phyloP scores from a whole-genome alignment of 2,888 invertebrate genomes.

The Leptopilina syphax region DNA sequence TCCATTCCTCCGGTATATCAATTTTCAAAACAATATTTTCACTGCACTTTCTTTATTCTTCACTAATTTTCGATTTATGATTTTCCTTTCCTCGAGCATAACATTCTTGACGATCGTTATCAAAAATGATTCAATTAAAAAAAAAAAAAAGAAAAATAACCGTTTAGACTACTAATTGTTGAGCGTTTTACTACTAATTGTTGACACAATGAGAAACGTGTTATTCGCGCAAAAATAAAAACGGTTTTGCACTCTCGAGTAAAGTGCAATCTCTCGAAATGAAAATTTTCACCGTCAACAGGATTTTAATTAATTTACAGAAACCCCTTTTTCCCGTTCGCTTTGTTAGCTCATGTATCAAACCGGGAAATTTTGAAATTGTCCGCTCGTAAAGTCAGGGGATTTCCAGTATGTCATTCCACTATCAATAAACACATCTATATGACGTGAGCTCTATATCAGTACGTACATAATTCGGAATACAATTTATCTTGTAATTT shows the following conservation, averaged over 20 bases:
- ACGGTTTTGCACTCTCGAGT: neutral
- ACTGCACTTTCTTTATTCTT: no score
- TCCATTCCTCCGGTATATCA: neutral
- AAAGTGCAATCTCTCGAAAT: conserved; percentile 35
- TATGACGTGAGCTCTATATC: neutral
- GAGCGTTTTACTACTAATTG: neutral
- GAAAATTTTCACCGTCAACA: conserved; percentile 25
- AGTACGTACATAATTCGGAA: no score
- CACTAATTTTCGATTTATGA: no score
- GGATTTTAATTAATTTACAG: conserved; percentile 40
- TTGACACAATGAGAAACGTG: conserved; percentile 1
- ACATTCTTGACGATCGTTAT: no score
- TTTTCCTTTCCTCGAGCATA: no score
- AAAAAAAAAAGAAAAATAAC: neutral
- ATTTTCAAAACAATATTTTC: neutral
- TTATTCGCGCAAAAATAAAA: neutral
- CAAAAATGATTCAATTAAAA: no score
- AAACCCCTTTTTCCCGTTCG: conserved; percentile 12
- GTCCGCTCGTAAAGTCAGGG: conserved; percentile 49
- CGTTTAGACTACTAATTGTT: neutral
- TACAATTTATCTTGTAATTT: no score
- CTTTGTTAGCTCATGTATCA: neutral
- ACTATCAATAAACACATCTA: conserved; percentile 8
- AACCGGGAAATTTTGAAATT: conserved; percentile 22
- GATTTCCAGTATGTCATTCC: conserved; percentile 43